Evolutionary conservation across 2,888 invertebrate species (phyloP), one percentile per base, ranked within the genome.

Genomic region (Palloptera scutellata): DNA sequence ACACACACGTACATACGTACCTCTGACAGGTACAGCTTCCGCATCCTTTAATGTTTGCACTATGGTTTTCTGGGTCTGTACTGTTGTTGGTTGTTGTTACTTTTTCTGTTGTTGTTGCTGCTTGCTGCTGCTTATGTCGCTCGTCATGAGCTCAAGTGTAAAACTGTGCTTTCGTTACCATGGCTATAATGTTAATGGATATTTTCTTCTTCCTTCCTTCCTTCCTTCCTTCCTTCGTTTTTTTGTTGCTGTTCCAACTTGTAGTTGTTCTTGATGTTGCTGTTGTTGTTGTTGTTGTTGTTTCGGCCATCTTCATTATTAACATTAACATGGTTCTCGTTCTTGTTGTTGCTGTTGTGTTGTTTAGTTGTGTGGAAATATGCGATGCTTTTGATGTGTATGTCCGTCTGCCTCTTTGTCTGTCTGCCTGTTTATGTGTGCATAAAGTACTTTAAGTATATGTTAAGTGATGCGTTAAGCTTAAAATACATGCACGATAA

Each of bases 21-120:
- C 0, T 15, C 79, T 79, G 75, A 77, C 79, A 54, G 60, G 45
- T 41, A 62, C 59, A 57, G 55, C 48, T 55, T n/a, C 15, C 19
- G 54, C 15, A 40, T 51, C n/a, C 53, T 30, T 53, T 43, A 19
- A 13, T 67, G 30, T 58, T 54, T 64, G 48, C 55, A 53, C 65
- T 48, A 17, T 41, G 57, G 62, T 58, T 62, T 42, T 48, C 17
- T 55, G 54, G 59, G 48, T 30, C 51, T 45, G 11, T 40, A 15
- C 55, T 64, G 64, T 64, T 55, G 57, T 48, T 64, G 48, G 48
- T 57, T 45, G 48, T 57, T 51, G 48, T 65, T 40, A 41, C 19
- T 15, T 61, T 51, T 57, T 43, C 55, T 61, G 52, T 40, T 42
- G 51, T 54, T 6, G 40, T 42, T 30, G 40, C 40, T 10, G 17